A percentile compares a stretch with the other conserved stretches of the same genome.
Evolutionary conservation across 2,888 invertebrate species (phyloP).

Genomic region (Euphydryas editha): DNA sequence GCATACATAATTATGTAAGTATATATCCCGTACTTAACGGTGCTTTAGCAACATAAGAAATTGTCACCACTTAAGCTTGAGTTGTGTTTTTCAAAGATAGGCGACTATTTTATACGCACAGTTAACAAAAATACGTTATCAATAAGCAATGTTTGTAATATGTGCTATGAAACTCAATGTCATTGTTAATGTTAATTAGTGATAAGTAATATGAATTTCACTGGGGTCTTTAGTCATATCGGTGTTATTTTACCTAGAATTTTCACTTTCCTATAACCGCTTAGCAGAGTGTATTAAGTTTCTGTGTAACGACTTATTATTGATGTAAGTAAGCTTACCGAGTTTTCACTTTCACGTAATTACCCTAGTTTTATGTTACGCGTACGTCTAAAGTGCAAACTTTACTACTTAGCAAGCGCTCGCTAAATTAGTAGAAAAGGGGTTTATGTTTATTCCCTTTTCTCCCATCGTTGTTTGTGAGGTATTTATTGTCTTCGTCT

Average conservation of each 20-base stretch:
- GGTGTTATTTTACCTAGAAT: not conserved
- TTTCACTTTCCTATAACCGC: not conserved
- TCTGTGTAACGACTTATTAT: constrained; percentile 3
- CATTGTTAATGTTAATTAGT: no score
- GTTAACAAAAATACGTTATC: no score
- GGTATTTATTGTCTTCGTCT: not conserved
- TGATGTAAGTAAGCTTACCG: constrained; percentile 20
- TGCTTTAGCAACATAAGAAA: no score
- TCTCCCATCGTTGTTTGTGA: no score
- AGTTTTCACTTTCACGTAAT: constrained; percentile 26
- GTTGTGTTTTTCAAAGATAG: no score
- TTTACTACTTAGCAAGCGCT: constrained; percentile 12
- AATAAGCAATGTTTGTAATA: no score
- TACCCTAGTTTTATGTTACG: constrained; percentile 26
- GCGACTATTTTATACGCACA: no score
- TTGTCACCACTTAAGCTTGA: no score
- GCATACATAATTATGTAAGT: no score
- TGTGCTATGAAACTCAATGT: no score
- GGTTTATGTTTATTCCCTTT: not conserved
- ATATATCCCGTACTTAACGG: not conserved
- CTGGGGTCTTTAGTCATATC: not conserved
- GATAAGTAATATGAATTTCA: not conserved
- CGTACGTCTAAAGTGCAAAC: constrained; percentile 6
- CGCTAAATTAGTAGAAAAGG: constrained; percentile 7
- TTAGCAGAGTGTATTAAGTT: not conserved